Percentiles rank a stretch among this genome's conserved stretches.
These are phyloP conservation scores for Ectobius pallidus DNA, from an alignment of 2,888 invertebrate species.

Conservation along the genomic window DNA sequence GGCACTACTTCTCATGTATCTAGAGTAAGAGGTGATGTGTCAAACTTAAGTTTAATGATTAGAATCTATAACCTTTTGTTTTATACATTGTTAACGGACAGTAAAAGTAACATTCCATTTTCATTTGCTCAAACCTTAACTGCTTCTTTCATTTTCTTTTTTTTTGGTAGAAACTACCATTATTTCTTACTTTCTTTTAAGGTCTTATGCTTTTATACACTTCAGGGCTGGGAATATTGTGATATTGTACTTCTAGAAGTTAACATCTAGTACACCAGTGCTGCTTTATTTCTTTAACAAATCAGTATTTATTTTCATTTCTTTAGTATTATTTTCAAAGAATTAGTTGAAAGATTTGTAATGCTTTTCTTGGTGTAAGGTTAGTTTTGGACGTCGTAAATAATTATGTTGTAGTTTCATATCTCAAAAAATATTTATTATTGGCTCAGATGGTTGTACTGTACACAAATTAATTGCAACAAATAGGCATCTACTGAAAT, in stretches of 20 bases:
- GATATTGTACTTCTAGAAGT: slow-evolving; percentile 15
- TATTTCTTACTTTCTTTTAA: background rate
- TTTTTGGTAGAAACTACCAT: background rate
- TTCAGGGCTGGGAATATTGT: background rate
- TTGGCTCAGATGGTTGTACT: slow-evolving; percentile 1
- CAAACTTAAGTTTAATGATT: no score
- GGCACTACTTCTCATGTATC: no score
- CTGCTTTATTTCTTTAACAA: background rate
- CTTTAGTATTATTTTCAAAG: background rate
- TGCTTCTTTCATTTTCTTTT: slow-evolving; percentile 3
- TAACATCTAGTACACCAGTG: background rate
- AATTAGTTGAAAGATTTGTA: background rate
- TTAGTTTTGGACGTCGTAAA: background rate
- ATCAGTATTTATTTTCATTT: background rate
- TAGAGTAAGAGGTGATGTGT: no score
- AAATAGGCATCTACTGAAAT: background rate
- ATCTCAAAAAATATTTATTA: background rate
- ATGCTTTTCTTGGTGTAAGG: slow-evolving; percentile 11
- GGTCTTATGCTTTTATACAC: background rate
- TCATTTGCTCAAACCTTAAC: slow-evolving; percentile 22
- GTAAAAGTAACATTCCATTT: slow-evolving; percentile 23
- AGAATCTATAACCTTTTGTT: no score
- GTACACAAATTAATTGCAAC: background rate
- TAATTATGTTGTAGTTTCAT: background rate
- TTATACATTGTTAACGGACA: background rate